These are phyloP conservation scores for Ceuthmochares aereus DNA, from an alignment of 2,113 vertebrate species.

Conservation along the genomic window DNA sequence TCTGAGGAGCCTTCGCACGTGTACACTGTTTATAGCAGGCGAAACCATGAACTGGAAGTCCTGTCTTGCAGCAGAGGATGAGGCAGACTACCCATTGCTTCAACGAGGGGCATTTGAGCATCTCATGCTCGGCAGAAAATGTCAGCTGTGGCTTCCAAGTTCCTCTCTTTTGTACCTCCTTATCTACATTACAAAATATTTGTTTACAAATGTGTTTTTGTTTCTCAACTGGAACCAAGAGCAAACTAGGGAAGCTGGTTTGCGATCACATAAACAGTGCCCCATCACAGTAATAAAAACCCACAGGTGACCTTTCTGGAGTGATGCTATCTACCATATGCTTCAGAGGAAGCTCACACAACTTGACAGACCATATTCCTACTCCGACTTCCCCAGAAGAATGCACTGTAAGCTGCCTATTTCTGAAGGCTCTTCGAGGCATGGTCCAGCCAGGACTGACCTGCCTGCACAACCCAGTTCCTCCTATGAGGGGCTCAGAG, in stretches of 20 bases:
- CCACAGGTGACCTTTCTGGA: conserved; percentile 17
- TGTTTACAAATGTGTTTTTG: neutral
- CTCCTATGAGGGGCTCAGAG: neutral
- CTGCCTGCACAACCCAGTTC: neutral
- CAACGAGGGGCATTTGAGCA: neutral
- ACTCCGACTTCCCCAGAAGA: neutral
- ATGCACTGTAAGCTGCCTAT: neutral
- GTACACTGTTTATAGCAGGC: fast-evolving
- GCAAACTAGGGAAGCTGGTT: neutral
- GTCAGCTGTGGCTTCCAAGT: neutral
- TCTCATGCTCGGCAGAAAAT: neutral
- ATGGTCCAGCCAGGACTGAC: neutral
- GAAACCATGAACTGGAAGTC: neutral
- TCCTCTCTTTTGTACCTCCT: neutral
- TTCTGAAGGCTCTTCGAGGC: neutral
- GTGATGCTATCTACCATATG: neutral
- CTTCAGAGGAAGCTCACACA: neutral
- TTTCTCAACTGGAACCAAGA: neutral
- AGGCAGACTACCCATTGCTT: neutral
- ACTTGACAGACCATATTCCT: neutral
- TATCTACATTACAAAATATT: neutral
- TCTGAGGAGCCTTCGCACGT: neutral
- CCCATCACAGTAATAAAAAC: neutral
- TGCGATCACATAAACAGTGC: neutral
- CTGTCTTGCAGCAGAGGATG: neutral